Percentiles rank a stretch among this genome's conserved stretches.
Evolutionary conservation across 2,797 vertebrate species (phyloP).

Genomic region (Acropternis orthonyx): DNA sequence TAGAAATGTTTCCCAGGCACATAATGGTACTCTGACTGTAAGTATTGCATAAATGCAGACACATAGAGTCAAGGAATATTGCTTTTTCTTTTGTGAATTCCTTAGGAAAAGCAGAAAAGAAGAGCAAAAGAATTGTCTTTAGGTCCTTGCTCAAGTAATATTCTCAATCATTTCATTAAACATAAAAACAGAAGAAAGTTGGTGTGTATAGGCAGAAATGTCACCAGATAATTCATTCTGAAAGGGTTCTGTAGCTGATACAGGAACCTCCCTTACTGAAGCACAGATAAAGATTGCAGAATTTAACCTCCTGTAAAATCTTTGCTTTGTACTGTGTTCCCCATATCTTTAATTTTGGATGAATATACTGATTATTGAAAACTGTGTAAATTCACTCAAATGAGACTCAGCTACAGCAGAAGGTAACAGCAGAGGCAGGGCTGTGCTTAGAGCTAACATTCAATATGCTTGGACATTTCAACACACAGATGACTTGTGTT

Average conservation of each 20-base stretch:
- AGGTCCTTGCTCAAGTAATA: not conserved
- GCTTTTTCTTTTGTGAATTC: not conserved
- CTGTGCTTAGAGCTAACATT: fast-evolving
- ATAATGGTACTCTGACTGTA: not conserved
- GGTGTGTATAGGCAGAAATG: not conserved
- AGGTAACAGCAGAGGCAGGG: not conserved
- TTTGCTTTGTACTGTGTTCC: not conserved
- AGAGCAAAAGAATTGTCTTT: not conserved
- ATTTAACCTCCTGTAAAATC: not conserved
- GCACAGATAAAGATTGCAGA: not conserved
- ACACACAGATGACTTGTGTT: not conserved
- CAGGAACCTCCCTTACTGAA: fast-evolving
- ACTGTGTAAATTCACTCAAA: not conserved
- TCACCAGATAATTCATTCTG: not conserved
- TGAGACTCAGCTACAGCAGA: not conserved
- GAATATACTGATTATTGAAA: not conserved
- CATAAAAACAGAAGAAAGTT: not conserved
- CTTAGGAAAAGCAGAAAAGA: not conserved
- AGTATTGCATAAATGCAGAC: not conserved
- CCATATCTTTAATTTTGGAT: not conserved
- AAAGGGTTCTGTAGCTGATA: not conserved
- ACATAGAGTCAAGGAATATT: not conserved
- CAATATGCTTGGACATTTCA: not conserved
- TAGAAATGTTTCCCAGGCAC: not conserved
- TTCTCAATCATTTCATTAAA: not conserved